Evolutionary conservation across 2,797 vertebrate genomes (phyloP).

Genomic region (Gymnoscopelus microlampas): DNA sequence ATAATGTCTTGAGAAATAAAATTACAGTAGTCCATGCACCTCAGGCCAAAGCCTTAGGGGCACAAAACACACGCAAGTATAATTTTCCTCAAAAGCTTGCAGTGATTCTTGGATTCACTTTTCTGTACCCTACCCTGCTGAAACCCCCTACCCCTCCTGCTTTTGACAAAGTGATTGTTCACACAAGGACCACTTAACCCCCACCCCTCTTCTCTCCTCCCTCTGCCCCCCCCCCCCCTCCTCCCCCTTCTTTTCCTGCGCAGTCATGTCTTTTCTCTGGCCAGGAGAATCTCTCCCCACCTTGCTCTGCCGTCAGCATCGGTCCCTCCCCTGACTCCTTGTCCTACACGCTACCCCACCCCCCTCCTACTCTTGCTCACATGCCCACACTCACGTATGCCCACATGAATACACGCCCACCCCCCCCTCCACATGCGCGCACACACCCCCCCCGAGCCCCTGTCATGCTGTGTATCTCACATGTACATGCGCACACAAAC

Average conservation of each 20-base stretch:
- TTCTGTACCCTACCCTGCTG: background rate
- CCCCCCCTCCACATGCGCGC: conserved; percentile 22
- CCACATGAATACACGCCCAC: no score
- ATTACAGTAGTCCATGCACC: background rate
- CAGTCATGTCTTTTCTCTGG: conserved; percentile 19
- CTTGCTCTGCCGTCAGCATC: accelerated
- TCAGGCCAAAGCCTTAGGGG: background rate
- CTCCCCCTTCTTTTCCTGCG: conserved; percentile 10
- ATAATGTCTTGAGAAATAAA: background rate
- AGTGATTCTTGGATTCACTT: background rate
- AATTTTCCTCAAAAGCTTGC: background rate
- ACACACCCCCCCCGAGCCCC: conserved; percentile 6
- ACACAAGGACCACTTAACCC: no score
- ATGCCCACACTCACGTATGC: no score
- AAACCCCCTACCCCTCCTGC: background rate
- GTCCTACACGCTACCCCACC: background rate
- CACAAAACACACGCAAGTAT: background rate
- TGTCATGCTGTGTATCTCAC: no score
- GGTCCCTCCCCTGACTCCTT: background rate
- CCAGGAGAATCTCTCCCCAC: conserved; percentile 8
- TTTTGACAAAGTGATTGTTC: background rate
- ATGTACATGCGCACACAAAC: background rate
- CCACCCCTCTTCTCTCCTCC: background rate
- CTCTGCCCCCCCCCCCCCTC: background rate
- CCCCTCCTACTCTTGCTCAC: background rate